Evolutionary conservation across 2,888 invertebrate species (phyloP).

Genomic region (Cyaniris semiargus): DNA sequence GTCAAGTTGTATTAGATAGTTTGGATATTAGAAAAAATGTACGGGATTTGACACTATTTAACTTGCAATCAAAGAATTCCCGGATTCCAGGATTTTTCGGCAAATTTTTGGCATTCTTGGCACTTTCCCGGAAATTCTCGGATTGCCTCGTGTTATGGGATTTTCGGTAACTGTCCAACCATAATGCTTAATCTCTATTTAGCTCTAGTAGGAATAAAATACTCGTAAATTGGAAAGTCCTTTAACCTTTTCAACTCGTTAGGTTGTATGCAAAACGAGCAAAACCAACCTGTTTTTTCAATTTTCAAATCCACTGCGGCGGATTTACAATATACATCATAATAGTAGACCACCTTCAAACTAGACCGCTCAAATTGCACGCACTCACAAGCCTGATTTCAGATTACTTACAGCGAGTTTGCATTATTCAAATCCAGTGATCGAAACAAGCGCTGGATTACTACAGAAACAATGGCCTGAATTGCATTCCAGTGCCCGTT

Average conservation of each 20-base stretch:
- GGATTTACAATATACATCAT: background rate
- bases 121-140: background rate
- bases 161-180: background rate
- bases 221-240: background rate
- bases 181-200: background rate
- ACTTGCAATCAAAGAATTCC: background rate
- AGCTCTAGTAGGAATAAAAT: background rate
- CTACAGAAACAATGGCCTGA: too few species aligned
- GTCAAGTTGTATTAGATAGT: background rate
- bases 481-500: too few species aligned
- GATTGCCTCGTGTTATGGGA: background rate
- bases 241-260: background rate
- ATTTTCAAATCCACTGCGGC: conserved; percentile 1
- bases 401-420: too few species aligned
- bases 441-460: too few species aligned
- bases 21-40: too few species aligned
- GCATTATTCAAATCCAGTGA: too few species aligned
- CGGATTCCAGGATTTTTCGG: too few species aligned
- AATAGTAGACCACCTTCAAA: background rate
- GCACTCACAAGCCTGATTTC: too few species aligned
- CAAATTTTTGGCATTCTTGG: background rate
- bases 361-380: too few species aligned
- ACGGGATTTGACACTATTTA: background rate
- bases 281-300: background rate
- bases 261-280: background rate